A percentile compares a stretch with the other conserved stretches of the same genome.
Evolutionary conservation across 2,888 invertebrate species (phyloP).

Genomic region (Eudasyphora cyanicolor): DNA sequence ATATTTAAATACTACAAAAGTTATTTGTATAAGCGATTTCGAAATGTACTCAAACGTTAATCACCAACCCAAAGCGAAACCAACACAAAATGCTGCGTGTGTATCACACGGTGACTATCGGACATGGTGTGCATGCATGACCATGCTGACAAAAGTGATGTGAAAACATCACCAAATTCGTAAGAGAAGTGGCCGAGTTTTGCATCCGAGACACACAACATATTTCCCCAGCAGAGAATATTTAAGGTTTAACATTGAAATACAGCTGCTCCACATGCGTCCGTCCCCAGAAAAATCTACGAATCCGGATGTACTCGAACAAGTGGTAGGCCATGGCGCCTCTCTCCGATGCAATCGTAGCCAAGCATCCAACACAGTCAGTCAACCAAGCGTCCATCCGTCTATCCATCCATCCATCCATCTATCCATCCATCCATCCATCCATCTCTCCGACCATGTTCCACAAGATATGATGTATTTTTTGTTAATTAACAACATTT

Average conservation of each 20-base stretch:
- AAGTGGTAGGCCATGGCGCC: neutral
- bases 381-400: neutral
- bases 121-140: constrained; percentile 36
- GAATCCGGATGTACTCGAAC: neutral
- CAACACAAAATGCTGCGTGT: no score
- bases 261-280: constrained; percentile 16
- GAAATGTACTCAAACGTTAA: no score
- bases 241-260: constrained; percentile 50
- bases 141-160: constrained; percentile 43
- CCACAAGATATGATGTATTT: constrained; percentile 61
- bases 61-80: no score
- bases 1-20: no score
- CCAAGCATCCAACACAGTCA: neutral
- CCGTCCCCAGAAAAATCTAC: neutral
- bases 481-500: constrained; percentile 69
- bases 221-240: constrained; percentile 38
- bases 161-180: constrained; percentile 20
- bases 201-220: constrained; percentile 14
- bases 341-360: neutral
- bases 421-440: neutral
- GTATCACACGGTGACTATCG: neutral
- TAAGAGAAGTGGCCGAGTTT: constrained; percentile 10
- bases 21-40: no score
- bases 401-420: neutral
- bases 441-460: constrained; percentile 20